These are phyloP conservation scores for Tilapia sparmanii DNA, from an alignment of 2,113 vertebrate genomes.

Conservation along the genomic window DNA sequence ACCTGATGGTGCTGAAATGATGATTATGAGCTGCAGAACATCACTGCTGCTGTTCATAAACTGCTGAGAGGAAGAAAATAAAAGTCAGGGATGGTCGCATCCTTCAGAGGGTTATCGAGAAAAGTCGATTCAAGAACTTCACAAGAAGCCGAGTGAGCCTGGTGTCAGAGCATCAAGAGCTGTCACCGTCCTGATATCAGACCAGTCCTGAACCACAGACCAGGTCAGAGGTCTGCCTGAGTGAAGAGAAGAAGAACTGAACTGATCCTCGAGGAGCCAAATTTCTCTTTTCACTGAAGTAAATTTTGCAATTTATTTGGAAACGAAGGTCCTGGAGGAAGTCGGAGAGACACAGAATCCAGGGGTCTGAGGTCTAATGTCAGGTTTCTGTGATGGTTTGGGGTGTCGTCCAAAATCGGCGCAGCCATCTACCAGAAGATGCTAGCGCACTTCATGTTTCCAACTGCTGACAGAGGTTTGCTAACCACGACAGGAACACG, in stretches of 20 bases:
- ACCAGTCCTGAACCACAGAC: not conserved
- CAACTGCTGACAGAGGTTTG: not conserved
- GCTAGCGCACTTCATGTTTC: not conserved
- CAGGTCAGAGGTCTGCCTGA: not conserved
- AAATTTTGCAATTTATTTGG: not conserved
- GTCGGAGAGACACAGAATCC: not conserved
- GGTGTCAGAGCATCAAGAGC: not conserved
- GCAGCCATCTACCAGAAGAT: not conserved
- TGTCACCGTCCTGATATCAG: not conserved
- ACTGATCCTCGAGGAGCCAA: not conserved
- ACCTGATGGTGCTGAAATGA: not conserved
- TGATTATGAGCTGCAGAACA: not conserved
- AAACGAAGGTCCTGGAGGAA: not conserved
- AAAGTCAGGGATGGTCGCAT: not conserved
- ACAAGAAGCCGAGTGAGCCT: not conserved
- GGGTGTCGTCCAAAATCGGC: not conserved
- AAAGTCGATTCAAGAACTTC: not conserved
- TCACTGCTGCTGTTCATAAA: not conserved
- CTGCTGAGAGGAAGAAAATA: not conserved
- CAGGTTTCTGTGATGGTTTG: not conserved
- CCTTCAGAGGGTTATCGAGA: not conserved
- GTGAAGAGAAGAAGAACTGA: not conserved
- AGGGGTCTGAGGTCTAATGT: not conserved
- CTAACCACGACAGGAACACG: not conserved
- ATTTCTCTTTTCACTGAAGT: not conserved